phyloP scores from a whole-genome alignment of 2,797 vertebrate species.

The Sebastes nivosus region DNA sequence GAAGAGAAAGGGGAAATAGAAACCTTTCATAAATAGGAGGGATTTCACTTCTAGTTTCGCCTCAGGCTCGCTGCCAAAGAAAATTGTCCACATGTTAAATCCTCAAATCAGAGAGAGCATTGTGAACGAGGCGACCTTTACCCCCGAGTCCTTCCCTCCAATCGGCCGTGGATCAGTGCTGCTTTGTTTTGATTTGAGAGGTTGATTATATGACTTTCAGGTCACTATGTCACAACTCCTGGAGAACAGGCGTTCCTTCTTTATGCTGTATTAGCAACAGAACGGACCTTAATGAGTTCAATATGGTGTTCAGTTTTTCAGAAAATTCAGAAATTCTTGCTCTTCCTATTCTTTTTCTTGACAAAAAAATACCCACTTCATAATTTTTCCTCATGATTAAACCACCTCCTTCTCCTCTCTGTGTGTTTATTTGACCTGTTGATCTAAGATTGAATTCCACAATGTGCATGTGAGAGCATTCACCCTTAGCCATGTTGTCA shows the following conservation, averaged over 20 bases:
- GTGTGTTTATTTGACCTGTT: neutral
- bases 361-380: neutral
- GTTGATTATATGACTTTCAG: slow-evolving; percentile 27
- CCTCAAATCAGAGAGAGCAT: slow-evolving; percentile 22
- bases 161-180: slow-evolving; percentile 5
- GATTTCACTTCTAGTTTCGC: slow-evolving; percentile 20
- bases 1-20: neutral
- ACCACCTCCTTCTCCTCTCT: neutral
- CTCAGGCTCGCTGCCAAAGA: slow-evolving; percentile 13
- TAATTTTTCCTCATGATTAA: neutral
- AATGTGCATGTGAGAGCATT: neutral
- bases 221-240: slow-evolving; percentile 13
- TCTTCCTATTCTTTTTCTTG: neutral
- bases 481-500: neutral
- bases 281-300: neutral
- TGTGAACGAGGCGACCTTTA: slow-evolving; percentile 30
- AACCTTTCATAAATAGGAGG: neutral
- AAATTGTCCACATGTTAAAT: slow-evolving; percentile 33
- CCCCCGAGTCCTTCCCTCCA: neutral
- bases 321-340: neutral
- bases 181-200: slow-evolving; percentile 41
- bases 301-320: neutral
- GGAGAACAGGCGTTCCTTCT: neutral
- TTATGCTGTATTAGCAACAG: neutral
- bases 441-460: neutral